These are phyloP conservation scores for Microtus pennsylvanicus DNA, from an alignment of 2,113 vertebrate species.

Conservation along the genomic window DNA sequence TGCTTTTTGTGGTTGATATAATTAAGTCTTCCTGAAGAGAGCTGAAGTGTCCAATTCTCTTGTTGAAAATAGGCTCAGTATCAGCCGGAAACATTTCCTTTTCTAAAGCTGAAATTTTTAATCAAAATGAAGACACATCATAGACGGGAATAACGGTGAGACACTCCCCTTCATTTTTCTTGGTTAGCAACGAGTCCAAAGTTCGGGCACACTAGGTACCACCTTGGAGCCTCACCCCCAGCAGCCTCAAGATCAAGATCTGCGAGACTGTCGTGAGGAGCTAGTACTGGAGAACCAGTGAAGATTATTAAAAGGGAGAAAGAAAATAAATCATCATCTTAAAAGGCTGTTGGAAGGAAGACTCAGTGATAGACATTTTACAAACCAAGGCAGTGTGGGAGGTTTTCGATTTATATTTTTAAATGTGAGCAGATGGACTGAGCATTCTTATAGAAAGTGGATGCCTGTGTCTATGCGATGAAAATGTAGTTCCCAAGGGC, in stretches of 20 bases:
- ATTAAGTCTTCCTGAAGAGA: background rate
- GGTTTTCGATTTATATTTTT: constrained; percentile 82
- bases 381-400: constrained; percentile 81
- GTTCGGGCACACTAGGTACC: background rate
- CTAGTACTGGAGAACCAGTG: constrained; percentile 15
- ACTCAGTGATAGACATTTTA: constrained; percentile 80
- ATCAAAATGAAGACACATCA: constrained; percentile 9
- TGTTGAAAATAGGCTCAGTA: constrained; percentile 6
- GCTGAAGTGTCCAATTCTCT: background rate
- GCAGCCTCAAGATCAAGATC: background rate
- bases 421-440: constrained; percentile 81
- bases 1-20: background rate
- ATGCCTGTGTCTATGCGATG: constrained; percentile 73
- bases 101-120: background rate
- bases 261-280: background rate
- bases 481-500: constrained; percentile 78
- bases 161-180: background rate
- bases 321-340: constrained; percentile 55
- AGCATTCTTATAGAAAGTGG: constrained; percentile 80
- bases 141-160: background rate
- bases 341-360: constrained; percentile 67
- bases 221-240: background rate
- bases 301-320: constrained; percentile 46
- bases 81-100: background rate
- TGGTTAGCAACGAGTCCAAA: background rate